Base-by-base conservation (phyloP, 2,797 vertebrate species). In the Acipenser oxyrinchus region DNA sequence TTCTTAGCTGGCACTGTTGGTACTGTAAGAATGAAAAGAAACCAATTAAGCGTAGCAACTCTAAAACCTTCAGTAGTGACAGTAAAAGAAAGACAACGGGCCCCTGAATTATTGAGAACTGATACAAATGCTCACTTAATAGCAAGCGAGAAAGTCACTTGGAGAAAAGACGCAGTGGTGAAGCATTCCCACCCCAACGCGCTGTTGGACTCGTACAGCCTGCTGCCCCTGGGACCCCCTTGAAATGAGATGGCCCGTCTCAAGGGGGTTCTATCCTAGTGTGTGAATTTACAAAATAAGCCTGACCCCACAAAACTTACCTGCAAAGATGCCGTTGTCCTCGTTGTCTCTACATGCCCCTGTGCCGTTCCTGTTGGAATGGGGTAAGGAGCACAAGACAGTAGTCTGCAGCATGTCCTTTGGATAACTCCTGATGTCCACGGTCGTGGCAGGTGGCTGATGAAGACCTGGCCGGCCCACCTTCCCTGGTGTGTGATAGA, bases 11-110 rank as follows among this genome's bases (percentile, higher is more conserved):
- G 0, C 72, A 78, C 68, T 60, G 0, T 0, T 10, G 73, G 76
- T 12, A 72, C 88, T 88, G 66, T 60, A 72, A 8, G 70, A 66
- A 6, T 70, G 49, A 49, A 62, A 63, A 63, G 60, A 0, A 49
- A 63, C 12, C 8, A 71, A 65, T 60, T 10, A 51, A 3, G 67
- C 60, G 52, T 37, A 37, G 23, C 2, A 37, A 37, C 23, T 37
- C 23, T 37, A 37, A 37, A 37, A 37, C 23, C 23, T 37, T 37
- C 23, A 37, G 23, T 37, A 37, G 23, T 37, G 23, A 37, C 23
- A 37, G 3, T 37, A 37, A 37, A 37, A 37, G 23, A 37, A 37
- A 37, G 23, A 37, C 23, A 37, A 37, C 23, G 23, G 3, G 23
- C 23, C 2, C 23, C 23, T 37, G 23, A 37, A 37, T 3, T 37